Evolutionary conservation across 2,888 invertebrate genomes (phyloP).

Genomic region (Agapostemon virescens): DNA sequence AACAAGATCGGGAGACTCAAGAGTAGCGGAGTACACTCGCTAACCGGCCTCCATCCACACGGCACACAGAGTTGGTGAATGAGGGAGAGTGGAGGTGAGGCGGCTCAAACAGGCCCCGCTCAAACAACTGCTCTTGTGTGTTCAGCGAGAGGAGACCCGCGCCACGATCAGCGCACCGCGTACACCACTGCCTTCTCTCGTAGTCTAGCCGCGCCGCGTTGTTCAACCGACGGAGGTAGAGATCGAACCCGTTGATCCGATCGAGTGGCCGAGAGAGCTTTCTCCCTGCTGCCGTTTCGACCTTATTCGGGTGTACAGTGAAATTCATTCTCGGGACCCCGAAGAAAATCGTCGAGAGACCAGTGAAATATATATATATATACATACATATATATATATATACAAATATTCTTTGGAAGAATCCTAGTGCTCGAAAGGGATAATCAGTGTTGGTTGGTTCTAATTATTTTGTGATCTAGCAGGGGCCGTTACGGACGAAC

Average conservation of each 20-base stretch:
- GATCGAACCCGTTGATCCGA: constrained; percentile 42
- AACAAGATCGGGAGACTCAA: constrained; percentile 78
- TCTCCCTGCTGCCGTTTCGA: not conserved
- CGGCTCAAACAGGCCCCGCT: constrained; percentile 67
- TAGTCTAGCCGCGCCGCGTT: constrained; percentile 57
- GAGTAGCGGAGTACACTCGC: constrained; percentile 79
- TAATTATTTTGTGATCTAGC: too few species aligned
- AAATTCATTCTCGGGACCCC: not conserved
- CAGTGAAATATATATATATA: too few species aligned
- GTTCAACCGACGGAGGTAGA: constrained; percentile 70
- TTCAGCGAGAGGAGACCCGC: constrained; percentile 20
- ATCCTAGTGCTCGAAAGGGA: not conserved
- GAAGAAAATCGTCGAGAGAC: too few species aligned
- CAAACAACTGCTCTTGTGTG: constrained; percentile 60
- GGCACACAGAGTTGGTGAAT: constrained; percentile 72
- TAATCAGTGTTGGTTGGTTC: constrained; percentile 1
- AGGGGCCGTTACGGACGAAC: too few species aligned
- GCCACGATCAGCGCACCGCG: constrained; percentile 44
- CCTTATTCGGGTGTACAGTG: not conserved
- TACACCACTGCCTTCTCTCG: constrained; percentile 19
- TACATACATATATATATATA: too few species aligned
- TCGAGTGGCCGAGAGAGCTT: not conserved
- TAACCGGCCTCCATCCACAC: constrained; percentile 79
- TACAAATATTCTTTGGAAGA: too few species aligned
- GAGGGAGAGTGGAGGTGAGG: constrained; percentile 67